Conservation (phyloP, 2,797 vertebrate species). For the Galago senegalensis region DNA sequence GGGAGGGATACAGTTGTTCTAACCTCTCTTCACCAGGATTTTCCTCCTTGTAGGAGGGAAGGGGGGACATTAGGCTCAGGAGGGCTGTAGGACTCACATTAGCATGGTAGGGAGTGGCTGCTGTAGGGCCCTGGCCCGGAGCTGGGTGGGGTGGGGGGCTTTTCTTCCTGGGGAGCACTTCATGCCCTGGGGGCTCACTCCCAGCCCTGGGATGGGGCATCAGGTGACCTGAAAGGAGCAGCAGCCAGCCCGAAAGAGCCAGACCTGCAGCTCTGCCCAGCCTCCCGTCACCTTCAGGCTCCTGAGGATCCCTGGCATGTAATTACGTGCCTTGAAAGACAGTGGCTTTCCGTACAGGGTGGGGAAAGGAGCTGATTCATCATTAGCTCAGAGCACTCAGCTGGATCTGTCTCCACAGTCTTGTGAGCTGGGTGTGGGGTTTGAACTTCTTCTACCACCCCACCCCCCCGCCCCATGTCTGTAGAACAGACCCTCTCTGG, state of each 20-base stretch:
- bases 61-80: neutral
- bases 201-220: neutral
- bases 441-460: neutral
- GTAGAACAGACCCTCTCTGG: neutral
- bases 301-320: neutral
- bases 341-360: neutral
- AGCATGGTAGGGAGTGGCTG: neutral
- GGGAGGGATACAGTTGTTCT: neutral
- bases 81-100: neutral
- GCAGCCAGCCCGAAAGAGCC: neutral
- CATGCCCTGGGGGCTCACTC: neutral
- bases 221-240: neutral
- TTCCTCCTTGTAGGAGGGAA: neutral
- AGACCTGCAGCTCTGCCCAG: conserved; percentile 10
- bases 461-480: accelerated
- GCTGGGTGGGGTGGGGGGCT: neutral
- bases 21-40: neutral
- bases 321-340: conserved; percentile 12
- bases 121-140: neutral
- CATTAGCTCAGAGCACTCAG: neutral
- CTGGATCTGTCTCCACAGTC: conserved; percentile 10
- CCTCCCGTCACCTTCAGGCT: conserved; percentile 43
- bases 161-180: neutral
- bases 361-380: conserved; percentile 48
- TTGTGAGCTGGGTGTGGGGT: neutral